Percentiles rank a stretch among this genome's conserved stretches.
phyloP scores from a whole-genome alignment of 2,888 invertebrate species.

The Microctonus hyperodae region DNA sequence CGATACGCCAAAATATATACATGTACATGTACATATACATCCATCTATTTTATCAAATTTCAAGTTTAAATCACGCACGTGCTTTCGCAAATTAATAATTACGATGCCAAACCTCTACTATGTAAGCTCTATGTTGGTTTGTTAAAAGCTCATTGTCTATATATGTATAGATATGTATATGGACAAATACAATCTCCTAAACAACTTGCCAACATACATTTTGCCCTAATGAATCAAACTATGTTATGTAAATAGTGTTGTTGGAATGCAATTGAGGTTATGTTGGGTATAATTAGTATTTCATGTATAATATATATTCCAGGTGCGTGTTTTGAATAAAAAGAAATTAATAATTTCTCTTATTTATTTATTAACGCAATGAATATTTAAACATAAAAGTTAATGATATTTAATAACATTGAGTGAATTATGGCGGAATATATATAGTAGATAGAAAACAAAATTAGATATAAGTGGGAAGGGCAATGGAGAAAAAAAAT shows the following conservation, averaged over 20 bases:
- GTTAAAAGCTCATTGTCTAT: background rate
- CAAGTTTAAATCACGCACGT: slow-evolving; percentile 1
- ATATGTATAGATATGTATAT: background rate
- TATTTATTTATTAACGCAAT: background rate
- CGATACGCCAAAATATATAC: slow-evolving; percentile 23
- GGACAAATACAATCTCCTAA: background rate
- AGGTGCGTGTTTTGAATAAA: background rate
- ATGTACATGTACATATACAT: background rate
- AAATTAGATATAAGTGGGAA: background rate
- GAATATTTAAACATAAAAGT: background rate
- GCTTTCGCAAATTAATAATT: slow-evolving; percentile 16
- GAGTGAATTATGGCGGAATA: background rate
- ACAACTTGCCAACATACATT: background rate
- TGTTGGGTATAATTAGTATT: background rate
- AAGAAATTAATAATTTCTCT: background rate
- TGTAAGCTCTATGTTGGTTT: background rate
- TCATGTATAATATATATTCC: background rate
- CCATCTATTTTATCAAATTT: no score
- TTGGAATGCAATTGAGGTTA: background rate
- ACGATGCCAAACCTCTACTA: background rate
- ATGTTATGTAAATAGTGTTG: background rate
- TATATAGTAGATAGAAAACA: background rate
- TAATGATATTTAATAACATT: background rate
- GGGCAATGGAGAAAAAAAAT: background rate
- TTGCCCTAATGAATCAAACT: slow-evolving; percentile 11